These are phyloP conservation scores for Synodontis membranacea DNA, from an alignment of 2,113 vertebrate species.

Conservation along the genomic window DNA sequence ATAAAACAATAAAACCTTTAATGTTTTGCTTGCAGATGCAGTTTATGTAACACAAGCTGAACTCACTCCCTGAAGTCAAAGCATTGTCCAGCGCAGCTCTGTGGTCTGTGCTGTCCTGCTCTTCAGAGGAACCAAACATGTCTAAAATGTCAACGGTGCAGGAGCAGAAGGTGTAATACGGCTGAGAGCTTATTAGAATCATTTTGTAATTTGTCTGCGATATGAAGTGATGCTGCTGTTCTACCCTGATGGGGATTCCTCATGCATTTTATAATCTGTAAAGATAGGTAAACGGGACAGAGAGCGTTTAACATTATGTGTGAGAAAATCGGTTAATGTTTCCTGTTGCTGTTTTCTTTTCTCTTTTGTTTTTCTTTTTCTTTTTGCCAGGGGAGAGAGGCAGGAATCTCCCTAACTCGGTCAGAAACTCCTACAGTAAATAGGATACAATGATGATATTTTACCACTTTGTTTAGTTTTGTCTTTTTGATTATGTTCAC, in stretches of 20 bases:
- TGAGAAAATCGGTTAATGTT: constrained; percentile 63
- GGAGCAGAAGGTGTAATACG: constrained; percentile 46
- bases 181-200: constrained; percentile 47
- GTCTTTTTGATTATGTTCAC: constrained; percentile 89
- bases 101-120: constrained; percentile 81
- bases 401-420: constrained; percentile 67
- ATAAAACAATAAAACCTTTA: not conserved
- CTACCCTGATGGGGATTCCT: constrained; percentile 70
- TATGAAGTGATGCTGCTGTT: constrained; percentile 75
- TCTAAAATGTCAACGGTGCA: constrained; percentile 68
- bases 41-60: constrained; percentile 93
- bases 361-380: not conserved
- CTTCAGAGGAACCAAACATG: constrained; percentile 76
- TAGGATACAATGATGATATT: constrained; percentile 86
- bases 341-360: constrained; percentile 57
- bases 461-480: constrained; percentile 74
- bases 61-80: constrained; percentile 77
- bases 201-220: constrained; percentile 77
- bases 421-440: constrained; percentile 76
- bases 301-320: constrained; percentile 71
- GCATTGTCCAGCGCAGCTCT: constrained; percentile 82
- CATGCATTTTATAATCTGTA: constrained; percentile 68
- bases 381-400: constrained; percentile 37
- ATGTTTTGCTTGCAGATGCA: constrained; percentile 81
- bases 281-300: constrained; percentile 64